Conservation (phyloP, 2,888 invertebrate genomes). For the Cheiracanthium punctorium region DNA sequence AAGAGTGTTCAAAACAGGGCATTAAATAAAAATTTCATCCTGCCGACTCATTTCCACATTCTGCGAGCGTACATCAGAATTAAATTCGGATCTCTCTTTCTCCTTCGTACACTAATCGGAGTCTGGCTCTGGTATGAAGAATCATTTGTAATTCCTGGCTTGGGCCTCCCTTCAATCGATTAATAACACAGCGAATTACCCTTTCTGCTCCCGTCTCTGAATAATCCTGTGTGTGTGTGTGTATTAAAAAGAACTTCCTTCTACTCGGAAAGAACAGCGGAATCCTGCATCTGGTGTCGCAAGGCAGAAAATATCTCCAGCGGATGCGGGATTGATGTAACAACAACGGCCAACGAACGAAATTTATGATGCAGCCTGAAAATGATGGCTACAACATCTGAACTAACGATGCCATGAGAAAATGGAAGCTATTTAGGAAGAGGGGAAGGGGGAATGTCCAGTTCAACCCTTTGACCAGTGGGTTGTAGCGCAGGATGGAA, state of each 20-base stretch:
- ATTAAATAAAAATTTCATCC: too few species aligned
- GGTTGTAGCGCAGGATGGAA: constrained; percentile 48
- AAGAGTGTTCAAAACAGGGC: too few species aligned
- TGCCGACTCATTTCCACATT: background rate
- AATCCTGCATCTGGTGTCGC: constrained; percentile 21
- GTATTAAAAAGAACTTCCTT: background rate
- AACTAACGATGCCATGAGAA: constrained; percentile 53
- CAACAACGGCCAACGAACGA: background rate
- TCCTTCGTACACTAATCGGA: background rate
- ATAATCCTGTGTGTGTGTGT: background rate
- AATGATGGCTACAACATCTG: constrained; percentile 43
- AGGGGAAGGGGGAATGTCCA: constrained; percentile 34
- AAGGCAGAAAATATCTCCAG: constrained; percentile 25
- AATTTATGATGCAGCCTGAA: constrained; percentile 47
- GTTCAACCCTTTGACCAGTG: constrained; percentile 62
- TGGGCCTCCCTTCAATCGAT: background rate
- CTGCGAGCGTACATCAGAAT: background rate
- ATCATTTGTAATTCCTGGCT: background rate
- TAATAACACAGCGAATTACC: background rate
- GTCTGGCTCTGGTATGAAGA: background rate
- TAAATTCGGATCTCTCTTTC: background rate
- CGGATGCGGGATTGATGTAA: constrained; percentile 18
- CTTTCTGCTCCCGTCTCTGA: background rate
- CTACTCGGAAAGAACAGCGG: constrained; percentile 8
- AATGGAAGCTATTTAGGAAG: constrained; percentile 30